Evolutionary conservation across 2,797 vertebrate species (phyloP).

Genomic region (Argentina silus): DNA sequence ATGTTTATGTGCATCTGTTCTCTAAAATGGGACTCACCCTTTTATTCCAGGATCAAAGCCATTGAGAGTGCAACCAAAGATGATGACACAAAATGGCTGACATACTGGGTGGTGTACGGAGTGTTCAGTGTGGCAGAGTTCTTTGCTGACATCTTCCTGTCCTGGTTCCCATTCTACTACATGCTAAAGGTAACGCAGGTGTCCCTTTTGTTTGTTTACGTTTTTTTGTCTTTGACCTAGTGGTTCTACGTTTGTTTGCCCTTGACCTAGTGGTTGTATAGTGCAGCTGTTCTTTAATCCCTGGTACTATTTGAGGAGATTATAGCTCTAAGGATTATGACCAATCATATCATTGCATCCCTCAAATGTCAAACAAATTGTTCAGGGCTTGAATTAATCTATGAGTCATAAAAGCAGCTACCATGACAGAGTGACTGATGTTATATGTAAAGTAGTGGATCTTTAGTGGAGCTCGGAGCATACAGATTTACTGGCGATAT

Average conservation of each 20-base stretch:
- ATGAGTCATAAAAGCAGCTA: too few species aligned
- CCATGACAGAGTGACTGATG: too few species aligned
- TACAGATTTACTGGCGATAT: too few species aligned
- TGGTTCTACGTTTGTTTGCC: too few species aligned
- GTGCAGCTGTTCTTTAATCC: background rate
- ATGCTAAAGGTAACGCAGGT: conserved; percentile 86
- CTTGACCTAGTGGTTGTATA: too few species aligned
- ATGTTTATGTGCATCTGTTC: background rate
- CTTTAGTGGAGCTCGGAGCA: too few species aligned
- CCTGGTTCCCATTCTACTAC: conserved; percentile 99
- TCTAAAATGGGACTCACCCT: background rate
- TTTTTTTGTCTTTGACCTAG: background rate
- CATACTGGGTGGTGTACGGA: conserved; percentile 98
- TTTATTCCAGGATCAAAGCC: conserved; percentile 90
- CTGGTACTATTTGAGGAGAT: background rate
- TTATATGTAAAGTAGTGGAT: too few species aligned
- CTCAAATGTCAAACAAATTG: background rate
- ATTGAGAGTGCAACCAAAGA: conserved; percentile 97
- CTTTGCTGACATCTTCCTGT: conserved; percentile 96
- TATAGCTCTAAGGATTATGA: background rate
- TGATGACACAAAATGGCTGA: conserved; percentile 97
- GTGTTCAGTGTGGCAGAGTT: conserved; percentile 96
- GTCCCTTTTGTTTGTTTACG: background rate
- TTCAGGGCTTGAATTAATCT: too few species aligned
- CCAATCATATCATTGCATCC: background rate